Evolutionary conservation across 2,888 invertebrate species (phyloP), one percentile per base, ranked within the genome.

Genomic region (Anorthoa munda): DNA sequence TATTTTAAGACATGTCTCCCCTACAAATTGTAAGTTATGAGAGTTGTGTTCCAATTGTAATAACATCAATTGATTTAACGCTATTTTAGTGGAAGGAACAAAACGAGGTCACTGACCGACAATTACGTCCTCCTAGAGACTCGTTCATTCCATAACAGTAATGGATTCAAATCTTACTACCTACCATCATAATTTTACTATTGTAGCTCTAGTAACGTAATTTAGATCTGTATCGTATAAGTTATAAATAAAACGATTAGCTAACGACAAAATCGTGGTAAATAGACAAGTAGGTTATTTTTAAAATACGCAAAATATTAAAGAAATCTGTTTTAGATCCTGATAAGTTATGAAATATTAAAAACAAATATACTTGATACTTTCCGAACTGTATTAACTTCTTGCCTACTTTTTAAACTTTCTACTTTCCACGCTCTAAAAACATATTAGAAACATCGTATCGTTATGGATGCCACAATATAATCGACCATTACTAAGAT

Each of bases 351-450:
- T 81, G 64, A 81, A 87, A 87, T 83, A 59, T 78, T 82, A 90
- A 88, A 87, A 85, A 86, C 90, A 91, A 91, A 90, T 88, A 87
- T 66, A 85, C 81, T 65, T 90, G 87, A 90, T 92, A 92, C 91
- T 92, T 93, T 94, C 91, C 91, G 90, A 92, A 90, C 90, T 90
- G 90, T 93, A 93, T 92, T 92, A 93, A 92, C 90, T 92, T 93
- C 87, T 92, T 93, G 86, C 94, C 95, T 93, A 95, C 94, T 95
- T 95, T 93, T 89, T 89, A 92, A 93, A 95, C 96, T 96, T 95
- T 96, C 96, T 95, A 95, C 95, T 95, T 95, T 95, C 95, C 95
- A 95, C 95, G 95, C 95, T 96, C 96, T 95, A 95, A 95, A 96
- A 95, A 95, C 94, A 93, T 93, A 94, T 93, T 93, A 93, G 94